Base-by-base conservation (phyloP, 2,888 invertebrate genomes). In the Taenaris catops region DNA sequence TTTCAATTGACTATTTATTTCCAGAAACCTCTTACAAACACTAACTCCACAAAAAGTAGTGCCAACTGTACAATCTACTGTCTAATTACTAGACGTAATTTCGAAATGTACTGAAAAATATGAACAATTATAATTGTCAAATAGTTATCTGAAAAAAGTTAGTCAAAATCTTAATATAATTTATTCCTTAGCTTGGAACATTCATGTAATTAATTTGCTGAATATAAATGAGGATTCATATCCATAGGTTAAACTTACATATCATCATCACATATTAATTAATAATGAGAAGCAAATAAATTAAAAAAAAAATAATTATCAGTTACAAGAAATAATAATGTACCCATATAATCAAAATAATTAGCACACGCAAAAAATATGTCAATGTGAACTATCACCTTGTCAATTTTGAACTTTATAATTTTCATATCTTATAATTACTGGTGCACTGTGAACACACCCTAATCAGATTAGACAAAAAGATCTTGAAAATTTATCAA, bases 1-100 rank as follows among this genome's bases (percentile, higher is more conserved):
- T 6, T 34, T 48, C 61, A 66, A 83, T 80, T 78, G 74, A 86
- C 84, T 86, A 79, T 84, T 84, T 86, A 86, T 86, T 86, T 81
- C 86, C 80, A 76, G 83, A 83, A 84, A 81, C 66, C 74, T 83
- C 80, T 81, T 69, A 80, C 72, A 78, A 79, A 81, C 79, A 81
- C 78, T 68, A 57, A 71, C 73, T 73, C 66, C 69, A 67, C 58
- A 46, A 60, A 64, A 66, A 64, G 62, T 58, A 62, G 70, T 75
- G 78, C 71, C 61, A 65, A 65, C 78, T 81, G 78, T 83, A 84
- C 81, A 79, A 64, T 53, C 76, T 74, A 79, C 64, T 59, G 57
- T 67, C 74, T 81, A 76, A 71, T n/a, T 66, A 75, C 70, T 78
- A 73, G 72, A 70, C 72, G 75, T 79, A 79, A 73, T 75, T 67